Percentiles rank a stretch among this genome's conserved stretches.
Conservation (phyloP, 1,140 invertebrate species). For the Papilio polyxenes region DNA sequence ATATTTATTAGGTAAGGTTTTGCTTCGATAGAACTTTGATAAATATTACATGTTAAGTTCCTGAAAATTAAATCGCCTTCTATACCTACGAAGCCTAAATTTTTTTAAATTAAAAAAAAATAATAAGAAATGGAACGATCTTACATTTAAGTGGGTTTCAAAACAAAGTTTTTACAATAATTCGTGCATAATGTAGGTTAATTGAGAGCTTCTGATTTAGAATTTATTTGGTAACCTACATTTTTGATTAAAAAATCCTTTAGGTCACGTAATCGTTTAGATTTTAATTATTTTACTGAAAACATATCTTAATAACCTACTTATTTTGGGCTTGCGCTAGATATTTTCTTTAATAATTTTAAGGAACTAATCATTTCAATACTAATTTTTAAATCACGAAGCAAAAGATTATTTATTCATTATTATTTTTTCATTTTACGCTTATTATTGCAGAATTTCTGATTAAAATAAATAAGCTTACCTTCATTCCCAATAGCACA, state of each 20-base stretch:
- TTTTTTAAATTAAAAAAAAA: too few species aligned
- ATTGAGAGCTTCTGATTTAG: not conserved
- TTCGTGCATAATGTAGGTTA: not conserved
- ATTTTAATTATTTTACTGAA: not conserved
- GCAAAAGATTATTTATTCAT: too few species aligned
- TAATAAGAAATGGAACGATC: too few species aligned
- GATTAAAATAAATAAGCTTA: not conserved
- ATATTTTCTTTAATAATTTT: not conserved
- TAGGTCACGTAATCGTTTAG: not conserved
- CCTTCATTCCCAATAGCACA: not conserved
- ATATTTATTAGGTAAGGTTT: too few species aligned
- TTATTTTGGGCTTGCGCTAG: not conserved
- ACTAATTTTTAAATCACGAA: too few species aligned
- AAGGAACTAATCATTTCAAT: too few species aligned
- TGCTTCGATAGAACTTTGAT: too few species aligned
- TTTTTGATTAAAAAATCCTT: not conserved
- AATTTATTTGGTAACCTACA: not conserved
- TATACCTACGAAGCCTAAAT: too few species aligned
- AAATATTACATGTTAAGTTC: too few species aligned
- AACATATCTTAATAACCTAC: not conserved
- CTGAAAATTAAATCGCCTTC: too few species aligned
- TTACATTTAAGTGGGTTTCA: not conserved
- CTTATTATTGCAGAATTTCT: not conserved
- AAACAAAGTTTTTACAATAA: not conserved
- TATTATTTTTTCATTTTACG: too few species aligned